These are phyloP conservation scores for Callyntrura guangdongensis DNA, from an alignment of 2,888 invertebrate genomes.

Conservation along the genomic window DNA sequence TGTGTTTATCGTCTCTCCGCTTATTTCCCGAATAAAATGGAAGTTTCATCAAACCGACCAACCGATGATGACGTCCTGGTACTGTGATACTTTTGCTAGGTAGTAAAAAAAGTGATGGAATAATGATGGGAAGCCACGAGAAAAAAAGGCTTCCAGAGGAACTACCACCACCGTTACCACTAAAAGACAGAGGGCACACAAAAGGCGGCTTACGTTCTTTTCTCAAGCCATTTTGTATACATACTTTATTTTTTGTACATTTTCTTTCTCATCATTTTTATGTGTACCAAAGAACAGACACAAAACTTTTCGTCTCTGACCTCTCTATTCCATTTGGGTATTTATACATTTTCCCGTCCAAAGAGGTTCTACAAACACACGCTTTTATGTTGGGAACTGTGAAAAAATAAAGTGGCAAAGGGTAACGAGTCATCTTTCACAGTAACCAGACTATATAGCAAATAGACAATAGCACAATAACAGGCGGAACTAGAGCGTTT, in stretches of 20 bases:
- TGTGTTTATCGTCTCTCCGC: neutral
- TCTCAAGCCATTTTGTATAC: neutral
- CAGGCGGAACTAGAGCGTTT: neutral
- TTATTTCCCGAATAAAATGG: neutral
- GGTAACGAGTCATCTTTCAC: conserved; percentile 27
- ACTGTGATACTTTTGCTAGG: conserved; percentile 9
- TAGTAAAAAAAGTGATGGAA: conserved; percentile 39
- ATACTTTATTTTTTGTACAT: conserved; percentile 3
- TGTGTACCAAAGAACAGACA: neutral
- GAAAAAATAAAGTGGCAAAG: conserved; percentile 53
- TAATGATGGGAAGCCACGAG: neutral
- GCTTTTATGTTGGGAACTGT: conserved; percentile 24
- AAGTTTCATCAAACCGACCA: conserved; percentile 52
- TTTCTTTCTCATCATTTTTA: conserved; percentile 12
- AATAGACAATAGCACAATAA: conserved; percentile 49
- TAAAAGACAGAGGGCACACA: conserved; percentile 32
- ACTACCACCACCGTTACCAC: neutral
- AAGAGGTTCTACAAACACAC: conserved; percentile 10
- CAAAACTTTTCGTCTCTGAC: conserved; percentile 60
- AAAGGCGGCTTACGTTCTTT: conserved; percentile 50
- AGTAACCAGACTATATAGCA: conserved; percentile 10
- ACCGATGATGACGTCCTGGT: conserved; percentile 42
- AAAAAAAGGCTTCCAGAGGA: conserved; percentile 44
- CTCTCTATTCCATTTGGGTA: conserved; percentile 29
- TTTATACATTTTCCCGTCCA: neutral